A percentile compares a stretch with the other conserved stretches of the same genome.
Conservation (phyloP, 2,888 invertebrate species). For the Synergus gifuensis region DNA sequence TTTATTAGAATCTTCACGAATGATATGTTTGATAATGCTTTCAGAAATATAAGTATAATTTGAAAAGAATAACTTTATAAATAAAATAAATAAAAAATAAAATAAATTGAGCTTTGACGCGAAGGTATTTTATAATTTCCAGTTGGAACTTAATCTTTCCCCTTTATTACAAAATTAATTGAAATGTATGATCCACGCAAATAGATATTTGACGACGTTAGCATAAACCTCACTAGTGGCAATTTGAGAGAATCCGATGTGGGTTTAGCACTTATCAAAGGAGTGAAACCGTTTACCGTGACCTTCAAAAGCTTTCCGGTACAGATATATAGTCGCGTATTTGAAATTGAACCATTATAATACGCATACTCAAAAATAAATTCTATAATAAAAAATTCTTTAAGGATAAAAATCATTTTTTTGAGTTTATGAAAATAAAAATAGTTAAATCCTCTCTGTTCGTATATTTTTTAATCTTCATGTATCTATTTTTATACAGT, state of each 20-base stretch:
- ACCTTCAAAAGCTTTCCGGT: conserved; percentile 16
- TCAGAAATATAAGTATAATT: no score
- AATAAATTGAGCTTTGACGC: not conserved
- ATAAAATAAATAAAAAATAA: no score
- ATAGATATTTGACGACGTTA: not conserved
- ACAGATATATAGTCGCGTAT: not conserved
- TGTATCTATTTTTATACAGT: conserved; percentile 26
- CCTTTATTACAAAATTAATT: not conserved
- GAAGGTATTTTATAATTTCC: not conserved
- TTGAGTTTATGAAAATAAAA: not conserved
- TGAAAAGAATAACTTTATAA: no score
- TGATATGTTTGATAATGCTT: no score
- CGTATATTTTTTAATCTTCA: not conserved
- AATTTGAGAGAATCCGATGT: not conserved
- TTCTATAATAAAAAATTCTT: not conserved
- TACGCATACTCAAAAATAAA: not conserved
- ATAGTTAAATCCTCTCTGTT: not conserved
- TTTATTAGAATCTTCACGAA: no score
- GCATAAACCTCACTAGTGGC: conserved; percentile 1
- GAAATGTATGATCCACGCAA: not conserved
- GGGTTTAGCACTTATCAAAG: not conserved
- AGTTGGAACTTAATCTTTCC: not conserved
- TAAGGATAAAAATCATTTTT: not conserved
- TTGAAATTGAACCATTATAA: not conserved
- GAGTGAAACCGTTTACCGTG: not conserved